Evolutionary conservation across 2,113 vertebrate species (phyloP), one percentile per base, ranked within the genome.

Genomic region (Nothobranchius furzeri): DNA sequence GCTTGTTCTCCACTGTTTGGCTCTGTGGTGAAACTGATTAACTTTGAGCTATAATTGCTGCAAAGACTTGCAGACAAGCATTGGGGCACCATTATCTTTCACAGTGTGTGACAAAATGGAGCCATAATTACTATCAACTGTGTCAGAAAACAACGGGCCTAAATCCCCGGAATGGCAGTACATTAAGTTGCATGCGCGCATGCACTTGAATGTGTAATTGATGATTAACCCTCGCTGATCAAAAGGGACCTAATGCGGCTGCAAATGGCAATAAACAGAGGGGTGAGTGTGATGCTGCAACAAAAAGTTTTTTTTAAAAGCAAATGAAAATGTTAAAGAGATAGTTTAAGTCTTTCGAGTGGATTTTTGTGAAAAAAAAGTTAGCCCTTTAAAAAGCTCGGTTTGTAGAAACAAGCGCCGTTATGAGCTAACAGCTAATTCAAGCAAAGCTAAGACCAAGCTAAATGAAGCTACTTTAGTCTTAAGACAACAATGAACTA

Each of bases 11-110:
- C 70, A 54, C 81, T 76, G 79, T 78, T 79, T 70, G 70, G 59
- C 70, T 92, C 87, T 79, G 89, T 9, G 71, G 88, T 86, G 74
- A 80, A 88, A 90, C 89, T 75, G 64, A 91, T 93, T 93, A 92
- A 85, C 86, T 88, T 89, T 89, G 82, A 78, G 84, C 78, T 90
- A 78, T 87, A 88, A 89, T 68, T 83, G 83, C 77, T 46, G 81
- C 68, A 79, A 84, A 73, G 47, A 85, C 89, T 85, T 64, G 83
- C 36, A 75, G 73, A 87, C 80, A 82, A 69, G 91, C 63, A 45
- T 73, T 67, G 78, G 48, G 74, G 54, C 54, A 30, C 36, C 56
- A 77, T 90, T 90, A 72, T 55, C 56, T 90, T 86, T 82, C 70
- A 72, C 90, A 75, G 85, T 64, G 64, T 62, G 61, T 82, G 73